A percentile compares a stretch with the other conserved stretches of the same genome.
phyloP scores from a whole-genome alignment of 2,113 vertebrate genomes.

The Penelope pileata region DNA sequence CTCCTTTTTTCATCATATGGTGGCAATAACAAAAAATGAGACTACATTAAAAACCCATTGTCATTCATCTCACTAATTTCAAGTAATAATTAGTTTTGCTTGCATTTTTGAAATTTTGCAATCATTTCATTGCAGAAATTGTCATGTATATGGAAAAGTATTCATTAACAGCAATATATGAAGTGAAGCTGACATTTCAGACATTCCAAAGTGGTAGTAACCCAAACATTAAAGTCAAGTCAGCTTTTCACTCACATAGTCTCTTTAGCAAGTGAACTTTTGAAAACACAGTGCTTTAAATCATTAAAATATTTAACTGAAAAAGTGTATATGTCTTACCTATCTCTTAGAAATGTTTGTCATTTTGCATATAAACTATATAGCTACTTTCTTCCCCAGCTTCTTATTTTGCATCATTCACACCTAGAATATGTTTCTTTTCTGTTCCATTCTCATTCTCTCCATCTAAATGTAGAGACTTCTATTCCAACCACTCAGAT shows the following conservation, averaged over 20 bases:
- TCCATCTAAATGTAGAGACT: neutral
- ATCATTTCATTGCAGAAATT: neutral
- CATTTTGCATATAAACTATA: fast-evolving
- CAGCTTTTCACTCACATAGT: neutral
- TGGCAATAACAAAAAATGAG: neutral
- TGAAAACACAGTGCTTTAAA: neutral
- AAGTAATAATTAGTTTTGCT: neutral
- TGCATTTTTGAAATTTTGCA: neutral
- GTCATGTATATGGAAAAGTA: neutral
- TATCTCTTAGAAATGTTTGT: neutral
- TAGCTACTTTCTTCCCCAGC: neutral
- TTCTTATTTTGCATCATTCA: neutral
- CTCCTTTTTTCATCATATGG: neutral
- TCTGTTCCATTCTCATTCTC: neutral
- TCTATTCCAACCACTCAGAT: neutral
- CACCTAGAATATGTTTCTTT: neutral
- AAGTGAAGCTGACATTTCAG: neutral
- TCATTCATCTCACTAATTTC: neutral
- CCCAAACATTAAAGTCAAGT: neutral
- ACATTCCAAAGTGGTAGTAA: neutral
- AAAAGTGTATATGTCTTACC: neutral
- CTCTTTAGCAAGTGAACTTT: neutral
- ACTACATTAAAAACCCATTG: neutral
- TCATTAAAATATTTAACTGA: neutral
- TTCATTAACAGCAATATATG: neutral